Evolutionary conservation across 1,140 invertebrate species (phyloP), one percentile per base, ranked within the genome.

Genomic region (Rhysida immarginata): DNA sequence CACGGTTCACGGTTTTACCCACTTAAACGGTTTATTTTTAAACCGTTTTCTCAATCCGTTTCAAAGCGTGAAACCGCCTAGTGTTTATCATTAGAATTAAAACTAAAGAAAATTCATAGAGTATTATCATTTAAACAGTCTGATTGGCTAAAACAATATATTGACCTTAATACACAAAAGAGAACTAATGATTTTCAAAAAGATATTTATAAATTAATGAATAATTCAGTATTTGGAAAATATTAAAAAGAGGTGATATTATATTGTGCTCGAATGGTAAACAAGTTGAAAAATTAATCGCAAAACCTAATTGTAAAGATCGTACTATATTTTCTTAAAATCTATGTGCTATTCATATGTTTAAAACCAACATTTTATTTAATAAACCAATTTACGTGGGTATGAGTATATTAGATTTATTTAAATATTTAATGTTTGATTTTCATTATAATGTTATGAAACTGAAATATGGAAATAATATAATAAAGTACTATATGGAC

Each of bases 151-250:
- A 59, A 64, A 54, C n/a, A 48, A 21, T 70, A 69, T 54, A 69
- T 70, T 26, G 60, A 66, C 18, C 51, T 64, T 14, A 70, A 68
- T 59, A 65, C 65, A 25, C 54, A 62, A 48, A 49, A 63, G 27
- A 53, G 67, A 59, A 52, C 61, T 52, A 49, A 53, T 60, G 68
- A 23, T 67, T 52, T 53, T 69, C 67, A 59, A 62, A 68, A n/a
- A 73, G 73, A 74, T 63, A 72, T 76, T 62, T 75, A 63, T 57
- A 75, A 76, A 63, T 56, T 75, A 54, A 66, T 75, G 58, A 73
- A 71, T 59, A 75, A 75, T 64, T 61, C 66, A 2, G 62, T 72
- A 13, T 75, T 69, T 63, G 73, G 71, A 1, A 74, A 74, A 62
- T 72, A 14, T 62, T 66, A 56, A 73, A 75, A 54, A 60, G 66